Conservation (phyloP, 2,797 vertebrate genomes). For the Poecilia picta region DNA sequence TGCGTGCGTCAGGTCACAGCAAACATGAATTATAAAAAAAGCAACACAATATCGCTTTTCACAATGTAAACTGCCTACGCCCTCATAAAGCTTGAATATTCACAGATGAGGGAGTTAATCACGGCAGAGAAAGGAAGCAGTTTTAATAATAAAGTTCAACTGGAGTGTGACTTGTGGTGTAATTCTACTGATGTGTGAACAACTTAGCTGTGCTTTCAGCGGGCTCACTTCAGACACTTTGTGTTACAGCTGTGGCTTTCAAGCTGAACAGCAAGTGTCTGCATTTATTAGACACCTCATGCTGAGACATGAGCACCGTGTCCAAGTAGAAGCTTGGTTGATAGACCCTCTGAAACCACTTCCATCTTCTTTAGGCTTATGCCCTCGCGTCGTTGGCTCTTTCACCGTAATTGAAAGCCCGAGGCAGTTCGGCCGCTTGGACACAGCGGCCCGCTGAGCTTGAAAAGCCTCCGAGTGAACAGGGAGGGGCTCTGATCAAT, state of each 20-base stretch:
- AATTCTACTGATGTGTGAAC: conserved; percentile 41
- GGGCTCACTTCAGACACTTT: conserved; percentile 33
- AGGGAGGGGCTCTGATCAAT: conserved; percentile 69
- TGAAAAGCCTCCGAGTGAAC: conserved; percentile 45
- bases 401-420: conserved; percentile 63
- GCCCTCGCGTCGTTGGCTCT: conserved; percentile 56
- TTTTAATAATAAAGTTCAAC: conserved; percentile 11
- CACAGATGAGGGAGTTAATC: conserved; percentile 18
- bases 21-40: conserved; percentile 68
- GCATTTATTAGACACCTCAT: conserved; percentile 57
- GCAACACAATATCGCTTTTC: conserved; percentile 45
- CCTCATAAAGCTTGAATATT: conserved; percentile 29
- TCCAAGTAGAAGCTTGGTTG: conserved; percentile 51
- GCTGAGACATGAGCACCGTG: conserved; percentile 45
- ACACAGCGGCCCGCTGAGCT: conserved; percentile 62
- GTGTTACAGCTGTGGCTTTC: conserved; percentile 34
- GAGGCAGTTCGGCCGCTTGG: conserved; percentile 46
- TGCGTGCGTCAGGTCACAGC: conserved; percentile 65
- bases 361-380: conserved; percentile 45
- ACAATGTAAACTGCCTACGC: conserved; percentile 35
- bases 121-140: conserved; percentile 9
- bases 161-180: conserved; percentile 25
- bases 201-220: conserved; percentile 44
- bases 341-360: conserved; percentile 64
- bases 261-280: conserved; percentile 54